These are phyloP conservation scores for Myotis vivesi DNA, from an alignment of 2,797 vertebrate species.

Conservation along the genomic window DNA sequence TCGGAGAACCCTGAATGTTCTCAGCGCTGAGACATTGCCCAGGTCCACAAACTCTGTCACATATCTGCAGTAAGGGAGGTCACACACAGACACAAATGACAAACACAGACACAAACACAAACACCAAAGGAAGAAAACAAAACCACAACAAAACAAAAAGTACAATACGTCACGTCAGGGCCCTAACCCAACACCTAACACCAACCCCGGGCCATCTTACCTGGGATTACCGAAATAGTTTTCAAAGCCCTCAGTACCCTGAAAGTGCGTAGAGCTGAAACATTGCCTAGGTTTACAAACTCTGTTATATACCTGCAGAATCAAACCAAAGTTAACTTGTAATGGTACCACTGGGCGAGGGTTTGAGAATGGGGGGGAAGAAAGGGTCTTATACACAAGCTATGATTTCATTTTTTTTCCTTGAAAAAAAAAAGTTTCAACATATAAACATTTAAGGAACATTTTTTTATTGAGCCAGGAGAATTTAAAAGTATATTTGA, in stretches of 20 bases:
- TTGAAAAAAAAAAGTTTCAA: constrained; percentile 65
- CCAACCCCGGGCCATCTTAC: constrained; percentile 91
- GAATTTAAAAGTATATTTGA: constrained; percentile 30
- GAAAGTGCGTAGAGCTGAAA: constrained; percentile 99
- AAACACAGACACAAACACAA: constrained; percentile 89
- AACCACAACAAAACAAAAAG: constrained; percentile 91
- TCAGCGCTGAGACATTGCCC: constrained; percentile 99
- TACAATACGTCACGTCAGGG: constrained; percentile 93
- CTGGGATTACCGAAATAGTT: constrained; percentile 99
- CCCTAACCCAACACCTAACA: constrained; percentile 96
- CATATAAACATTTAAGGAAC: constrained; percentile 59
- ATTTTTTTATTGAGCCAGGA: neutral
- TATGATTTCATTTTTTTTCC: constrained; percentile 57
- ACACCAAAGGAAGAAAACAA: constrained; percentile 72
- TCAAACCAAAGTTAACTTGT: constrained; percentile 97
- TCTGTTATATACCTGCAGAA: constrained; percentile 99
- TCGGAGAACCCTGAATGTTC: constrained; percentile 99
- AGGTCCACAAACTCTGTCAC: constrained; percentile 99
- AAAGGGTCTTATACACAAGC: constrained; percentile 73
- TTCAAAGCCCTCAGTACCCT: constrained; percentile 99
- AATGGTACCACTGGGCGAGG: constrained; percentile 82
- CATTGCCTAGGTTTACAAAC: constrained; percentile 99
- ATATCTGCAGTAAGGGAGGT: constrained; percentile 99
- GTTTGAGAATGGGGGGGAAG: constrained; percentile 67
- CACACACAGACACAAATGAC: constrained; percentile 96